Base-by-base conservation (phyloP, 2,888 invertebrate genomes). In the Tetheella fluctuosa region DNA sequence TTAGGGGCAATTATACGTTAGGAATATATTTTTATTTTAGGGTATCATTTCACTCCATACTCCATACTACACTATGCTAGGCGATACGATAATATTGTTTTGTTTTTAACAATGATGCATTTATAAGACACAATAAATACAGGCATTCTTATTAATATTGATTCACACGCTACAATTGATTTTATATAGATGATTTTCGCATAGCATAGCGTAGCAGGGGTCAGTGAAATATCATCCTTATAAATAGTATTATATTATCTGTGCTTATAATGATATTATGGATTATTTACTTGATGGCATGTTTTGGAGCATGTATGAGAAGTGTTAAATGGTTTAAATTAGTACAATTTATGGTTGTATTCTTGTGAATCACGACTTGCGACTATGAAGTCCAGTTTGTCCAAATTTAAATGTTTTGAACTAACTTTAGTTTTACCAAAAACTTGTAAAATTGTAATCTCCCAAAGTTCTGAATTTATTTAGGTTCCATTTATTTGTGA, bases 1-100 rank as follows among this genome's bases (percentile, higher is more conserved):
- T 25, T 70, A 72, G 54, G 60, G 59, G 28, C 37, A 64, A 54
- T 58, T 59, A 55, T 42, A 12, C 0, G 34, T 48, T 48, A 48
- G 48, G 48, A 48, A 48, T 48, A 48, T 48, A 20, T 48, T 48
- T 17, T 48, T 42, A 42, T 48, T 48, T 48, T n/a, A 39, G 39
- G 39, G 4, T 39, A 39, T 39, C 39, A 39, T n/a, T 39, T 39
- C 39, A 39, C n/a, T n/a, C 2, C 15, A 37, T 15, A n/a, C n/a
- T n/a, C n/a, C n/a, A n/a, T n/a, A n/a, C 37, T 15, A 15, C 13
- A n/a, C 0, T 48, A 48, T 48, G 48, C 17, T 48, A 48, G 10
- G 13, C 34, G 34, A 34, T 34, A 34, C 2, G 4, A 13, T 34
- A 12, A 13, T n/a, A n/a, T n/a, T n/a, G n/a, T n/a, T n/a, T n/a